A percentile compares a stretch with the other conserved stretches of the same genome.
phyloP scores from a whole-genome alignment of 1,140 invertebrate genomes.

The Pseudomyrmex cubaensis region DNA sequence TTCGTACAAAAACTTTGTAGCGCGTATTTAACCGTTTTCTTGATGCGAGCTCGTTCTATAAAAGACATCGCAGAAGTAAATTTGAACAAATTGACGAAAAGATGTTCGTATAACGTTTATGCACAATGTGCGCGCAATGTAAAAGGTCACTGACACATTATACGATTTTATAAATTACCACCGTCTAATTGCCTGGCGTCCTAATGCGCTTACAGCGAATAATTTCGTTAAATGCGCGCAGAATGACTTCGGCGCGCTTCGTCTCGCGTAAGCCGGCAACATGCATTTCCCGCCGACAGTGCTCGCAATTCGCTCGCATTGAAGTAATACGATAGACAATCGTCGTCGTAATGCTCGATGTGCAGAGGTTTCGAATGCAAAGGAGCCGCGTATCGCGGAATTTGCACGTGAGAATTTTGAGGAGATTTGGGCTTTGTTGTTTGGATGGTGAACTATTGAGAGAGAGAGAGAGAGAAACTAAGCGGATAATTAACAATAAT shows the following conservation, averaged over 20 bases:
- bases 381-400: slow-evolving; percentile 13
- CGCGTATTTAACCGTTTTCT: too few relatives aligned
- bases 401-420: slow-evolving; percentile 26
- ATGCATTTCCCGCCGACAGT: slow-evolving; percentile 21
- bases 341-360: background rate
- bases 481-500: slow-evolving; percentile 64
- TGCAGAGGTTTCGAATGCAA: background rate
- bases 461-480: background rate
- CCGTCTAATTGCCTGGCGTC: background rate
- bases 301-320: slow-evolving; percentile 19
- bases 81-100: too few relatives aligned
- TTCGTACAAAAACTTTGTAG: background rate
- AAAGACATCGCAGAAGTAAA: too few relatives aligned
- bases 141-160: background rate
- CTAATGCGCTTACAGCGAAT: background rate
- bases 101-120: too few relatives aligned
- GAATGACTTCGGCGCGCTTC: background rate
- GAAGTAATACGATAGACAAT: slow-evolving; percentile 30
- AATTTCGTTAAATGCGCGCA: slow-evolving; percentile 23
- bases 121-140: background rate
- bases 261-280: slow-evolving; percentile 26
- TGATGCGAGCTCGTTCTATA: too few relatives aligned
- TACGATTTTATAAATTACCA: background rate
- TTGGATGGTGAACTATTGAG: slow-evolving; percentile 26
- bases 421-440: slow-evolving; percentile 47